A percentile compares a stretch with the other conserved stretches of the same genome.
phyloP scores from a whole-genome alignment of 2,797 vertebrate genomes.

The Chiloscyllium punctatum region DNA sequence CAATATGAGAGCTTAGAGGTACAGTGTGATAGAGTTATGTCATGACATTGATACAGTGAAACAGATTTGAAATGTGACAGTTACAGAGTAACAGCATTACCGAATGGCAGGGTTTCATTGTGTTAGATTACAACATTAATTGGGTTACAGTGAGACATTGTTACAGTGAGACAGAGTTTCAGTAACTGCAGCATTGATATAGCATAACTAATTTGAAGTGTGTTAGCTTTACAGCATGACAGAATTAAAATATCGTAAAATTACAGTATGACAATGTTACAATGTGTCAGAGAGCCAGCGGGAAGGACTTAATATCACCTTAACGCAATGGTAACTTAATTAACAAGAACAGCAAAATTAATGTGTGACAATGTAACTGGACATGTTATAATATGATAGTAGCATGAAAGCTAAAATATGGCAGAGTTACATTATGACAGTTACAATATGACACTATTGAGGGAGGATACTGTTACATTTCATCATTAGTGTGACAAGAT shows the following conservation, averaged over 20 bases:
- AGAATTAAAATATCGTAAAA: no score
- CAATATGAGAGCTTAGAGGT: background rate
- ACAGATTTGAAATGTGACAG: no score
- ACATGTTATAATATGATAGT: no score
- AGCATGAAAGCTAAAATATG: no score
- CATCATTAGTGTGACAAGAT: no score
- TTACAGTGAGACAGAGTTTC: background rate
- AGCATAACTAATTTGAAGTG: no score
- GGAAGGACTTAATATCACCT: no score
- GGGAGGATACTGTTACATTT: no score
- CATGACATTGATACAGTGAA: background rate
- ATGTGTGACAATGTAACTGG: no score
- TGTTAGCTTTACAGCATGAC: background rate
- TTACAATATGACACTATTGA: background rate
- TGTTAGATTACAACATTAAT: background rate
- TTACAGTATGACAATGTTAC: background rate
- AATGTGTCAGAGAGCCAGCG: background rate
- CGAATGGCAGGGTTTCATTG: background rate
- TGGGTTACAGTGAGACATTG: background rate
- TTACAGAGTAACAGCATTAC: background rate
- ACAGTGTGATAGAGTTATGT: background rate
- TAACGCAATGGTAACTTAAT: no score
- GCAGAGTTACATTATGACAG: background rate
- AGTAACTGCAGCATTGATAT: background rate
- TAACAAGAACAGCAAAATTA: background rate